Percentiles rank a stretch among this genome's conserved stretches.
These are phyloP conservation scores for Gorsachius magnificus DNA, from an alignment of 2,797 vertebrate species.

Conservation along the genomic window DNA sequence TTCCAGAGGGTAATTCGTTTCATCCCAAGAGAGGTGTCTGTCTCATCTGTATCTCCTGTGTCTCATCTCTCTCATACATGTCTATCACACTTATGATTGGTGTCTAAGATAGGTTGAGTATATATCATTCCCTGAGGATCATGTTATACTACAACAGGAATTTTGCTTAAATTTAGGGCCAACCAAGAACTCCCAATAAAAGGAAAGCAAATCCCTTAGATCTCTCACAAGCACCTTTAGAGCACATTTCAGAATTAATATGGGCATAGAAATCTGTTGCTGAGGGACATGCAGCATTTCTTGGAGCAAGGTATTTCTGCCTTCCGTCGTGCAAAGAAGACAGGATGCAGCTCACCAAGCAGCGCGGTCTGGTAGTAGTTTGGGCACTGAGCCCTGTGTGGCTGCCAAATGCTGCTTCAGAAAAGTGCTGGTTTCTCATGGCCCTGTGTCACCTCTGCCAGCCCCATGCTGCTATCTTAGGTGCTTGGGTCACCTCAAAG, in stretches of 20 bases:
- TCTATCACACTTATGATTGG: slow-evolving; percentile 43
- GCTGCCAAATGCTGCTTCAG: neutral
- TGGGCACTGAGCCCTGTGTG: neutral
- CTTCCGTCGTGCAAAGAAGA: neutral
- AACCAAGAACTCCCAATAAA: neutral
- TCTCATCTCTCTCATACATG: slow-evolving; percentile 23
- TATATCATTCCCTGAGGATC: neutral
- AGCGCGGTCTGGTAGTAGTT: accelerated
- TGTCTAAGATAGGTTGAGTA: slow-evolving; percentile 35
- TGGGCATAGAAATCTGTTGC: neutral
- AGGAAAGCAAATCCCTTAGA: slow-evolving; percentile 15
- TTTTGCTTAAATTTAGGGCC: neutral
- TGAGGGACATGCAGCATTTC: neutral
- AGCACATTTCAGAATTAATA: neutral
- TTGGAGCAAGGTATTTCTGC: neutral
- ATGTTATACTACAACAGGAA: neutral
- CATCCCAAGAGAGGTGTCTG: slow-evolving; percentile 32
- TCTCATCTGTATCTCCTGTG: slow-evolving; percentile 14
- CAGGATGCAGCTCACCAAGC: neutral
- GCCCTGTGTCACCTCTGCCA: neutral
- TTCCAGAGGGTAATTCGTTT: slow-evolving; percentile 48
- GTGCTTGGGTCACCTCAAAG: neutral
- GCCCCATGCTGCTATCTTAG: neutral
- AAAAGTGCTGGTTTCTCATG: neutral
- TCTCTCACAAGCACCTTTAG: neutral